Base-by-base conservation (phyloP, 1,140 invertebrate genomes). In the Helicoverpa armigera region DNA sequence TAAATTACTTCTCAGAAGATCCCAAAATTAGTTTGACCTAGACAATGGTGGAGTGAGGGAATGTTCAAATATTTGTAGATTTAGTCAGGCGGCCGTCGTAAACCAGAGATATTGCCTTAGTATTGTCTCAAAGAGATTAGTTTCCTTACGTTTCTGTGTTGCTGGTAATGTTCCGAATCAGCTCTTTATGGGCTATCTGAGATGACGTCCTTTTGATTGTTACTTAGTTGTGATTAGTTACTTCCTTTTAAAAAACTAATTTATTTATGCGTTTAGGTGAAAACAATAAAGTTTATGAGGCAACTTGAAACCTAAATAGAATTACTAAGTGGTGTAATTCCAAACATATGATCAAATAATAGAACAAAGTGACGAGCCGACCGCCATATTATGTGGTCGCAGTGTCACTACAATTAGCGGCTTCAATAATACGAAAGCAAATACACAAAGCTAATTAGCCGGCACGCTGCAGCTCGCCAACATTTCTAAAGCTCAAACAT, bases 11-110 rank as follows among this genome's bases (percentile, higher is more conserved):
- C 86, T 87, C 84, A 82, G 86, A 88, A 86, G 81, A 87, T 87
- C 83, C 88, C 86, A 89, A 91, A 92, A 93, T 92, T 92, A 93
- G 90, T 93, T 93, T 92, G 91, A 91, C 91, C 91, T 92, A 89
- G 89, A 93, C 92, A 93, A 92, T 92, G 87, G 83, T 87, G 86
- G 79, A 87, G 86, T 85, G 84, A 84, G 84, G 85, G 85, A 86
- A 87, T 91, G 90, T 89, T 93, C 89, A 92, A 94, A 94, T 94
- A 94, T 93, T 94, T 93, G 90, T 89, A 89, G 88, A 90, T 92
- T 84, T 86, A 89, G 88, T 87, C 83, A 85, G 82, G 77, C 78
- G 86, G 82, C 82, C 79, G 89, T 90, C 92, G 92, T 93, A 92
- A 94, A 93, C 88, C 89, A 88, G 85, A 91, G 90, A 91, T 93